phyloP scores from a whole-genome alignment of 2,113 vertebrate species.

The Centrocercus urophasianus region DNA sequence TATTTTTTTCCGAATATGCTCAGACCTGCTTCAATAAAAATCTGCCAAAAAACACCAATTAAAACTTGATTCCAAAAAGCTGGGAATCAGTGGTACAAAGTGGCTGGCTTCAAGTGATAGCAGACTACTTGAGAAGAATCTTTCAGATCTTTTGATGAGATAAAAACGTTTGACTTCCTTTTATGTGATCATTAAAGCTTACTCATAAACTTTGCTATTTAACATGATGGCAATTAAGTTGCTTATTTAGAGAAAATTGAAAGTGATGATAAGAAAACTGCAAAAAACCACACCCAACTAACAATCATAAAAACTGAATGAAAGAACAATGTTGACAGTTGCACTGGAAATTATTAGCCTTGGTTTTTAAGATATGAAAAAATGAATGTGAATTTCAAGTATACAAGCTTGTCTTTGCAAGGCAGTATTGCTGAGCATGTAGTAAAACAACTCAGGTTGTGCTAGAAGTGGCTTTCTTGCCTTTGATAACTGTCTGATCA shows the following conservation, averaged over 20 bases:
- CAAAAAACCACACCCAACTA: background rate
- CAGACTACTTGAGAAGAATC: background rate
- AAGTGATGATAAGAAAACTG: background rate
- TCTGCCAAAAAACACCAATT: background rate
- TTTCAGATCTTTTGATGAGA: background rate
- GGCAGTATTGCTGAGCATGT: background rate
- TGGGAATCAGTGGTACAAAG: background rate
- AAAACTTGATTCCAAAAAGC: background rate
- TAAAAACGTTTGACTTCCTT: background rate
- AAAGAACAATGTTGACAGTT: background rate
- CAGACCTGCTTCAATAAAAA: background rate
- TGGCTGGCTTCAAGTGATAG: background rate
- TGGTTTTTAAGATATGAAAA: background rate
- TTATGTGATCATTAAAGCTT: background rate
- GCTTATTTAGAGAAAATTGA: background rate
- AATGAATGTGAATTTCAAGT: background rate
- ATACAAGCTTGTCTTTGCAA: background rate
- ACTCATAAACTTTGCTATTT: background rate
- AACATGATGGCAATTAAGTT: background rate
- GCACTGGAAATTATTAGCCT: background rate
- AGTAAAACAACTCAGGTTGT: background rate
- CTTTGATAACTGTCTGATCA: background rate
- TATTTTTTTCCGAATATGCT: background rate
- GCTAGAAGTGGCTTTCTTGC: background rate
- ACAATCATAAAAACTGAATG: background rate